Percentiles rank a stretch among this genome's conserved stretches.
Conservation (phyloP, 2,113 vertebrate genomes). For the Trinectes maculatus region DNA sequence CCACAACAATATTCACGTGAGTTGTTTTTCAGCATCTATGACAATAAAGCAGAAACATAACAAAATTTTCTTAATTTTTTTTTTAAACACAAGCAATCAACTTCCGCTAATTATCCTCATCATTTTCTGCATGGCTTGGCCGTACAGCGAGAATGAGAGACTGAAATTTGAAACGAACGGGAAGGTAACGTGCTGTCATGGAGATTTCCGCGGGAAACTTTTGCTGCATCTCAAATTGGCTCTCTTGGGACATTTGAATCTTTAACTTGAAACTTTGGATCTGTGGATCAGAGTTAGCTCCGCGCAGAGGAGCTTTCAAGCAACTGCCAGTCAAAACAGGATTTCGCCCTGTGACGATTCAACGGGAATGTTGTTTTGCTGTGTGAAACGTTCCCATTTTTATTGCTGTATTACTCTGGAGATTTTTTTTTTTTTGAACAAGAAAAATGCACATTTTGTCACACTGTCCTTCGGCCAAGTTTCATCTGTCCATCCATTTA, state of each 20-base stretch:
- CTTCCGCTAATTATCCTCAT: constrained; percentile 15
- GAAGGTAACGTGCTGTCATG: constrained; percentile 25
- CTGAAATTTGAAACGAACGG: constrained; percentile 18
- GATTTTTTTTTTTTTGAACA: too few species aligned
- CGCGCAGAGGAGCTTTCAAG: constrained; percentile 19
- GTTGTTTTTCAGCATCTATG: not conserved
- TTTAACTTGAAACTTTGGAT: constrained; percentile 47
- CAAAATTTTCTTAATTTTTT: too few species aligned
- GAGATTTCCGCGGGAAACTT: constrained; percentile 24
- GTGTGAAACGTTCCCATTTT: too few species aligned
- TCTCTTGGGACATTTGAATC: constrained; percentile 53
- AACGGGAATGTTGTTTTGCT: not conserved
- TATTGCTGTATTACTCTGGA: too few species aligned
- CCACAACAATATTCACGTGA: not conserved
- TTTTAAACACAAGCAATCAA: too few species aligned
- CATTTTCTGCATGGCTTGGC: constrained; percentile 14
- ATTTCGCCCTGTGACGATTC: constrained; percentile 16
- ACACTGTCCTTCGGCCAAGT: too few species aligned
- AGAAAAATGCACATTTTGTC: too few species aligned
- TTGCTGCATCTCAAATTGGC: constrained; percentile 52
- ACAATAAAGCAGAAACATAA: not conserved
- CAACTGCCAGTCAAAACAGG: constrained; percentile 35
- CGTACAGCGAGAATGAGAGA: not conserved
- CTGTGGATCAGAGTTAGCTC: constrained; percentile 33
- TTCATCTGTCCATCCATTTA: too few species aligned